Evolutionary conservation across 2,113 vertebrate genomes (phyloP).

Genomic region (Eclectus roratus): DNA sequence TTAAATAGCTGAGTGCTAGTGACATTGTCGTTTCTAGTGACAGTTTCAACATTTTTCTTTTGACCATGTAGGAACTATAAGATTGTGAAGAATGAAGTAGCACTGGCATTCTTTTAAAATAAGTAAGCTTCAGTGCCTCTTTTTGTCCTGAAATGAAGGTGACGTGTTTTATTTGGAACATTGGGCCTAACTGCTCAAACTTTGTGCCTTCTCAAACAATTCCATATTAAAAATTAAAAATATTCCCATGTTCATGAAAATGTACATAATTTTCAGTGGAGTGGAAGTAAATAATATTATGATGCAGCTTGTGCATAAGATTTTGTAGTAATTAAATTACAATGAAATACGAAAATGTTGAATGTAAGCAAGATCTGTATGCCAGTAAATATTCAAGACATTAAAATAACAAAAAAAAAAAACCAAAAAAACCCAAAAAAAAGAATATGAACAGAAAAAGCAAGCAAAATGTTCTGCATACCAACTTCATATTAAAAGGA

Average conservation of each 20-base stretch:
- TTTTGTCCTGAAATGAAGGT: background rate
- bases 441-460: background rate
- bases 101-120: background rate
- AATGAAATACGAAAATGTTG: slow-evolving; percentile 35
- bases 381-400: slow-evolving; percentile 8
- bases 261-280: background rate
- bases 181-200: background rate
- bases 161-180: background rate
- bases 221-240: slow-evolving; percentile 16
- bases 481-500: background rate
- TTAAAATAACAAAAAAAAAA: background rate
- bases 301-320: background rate
- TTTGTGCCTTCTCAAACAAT: background rate
- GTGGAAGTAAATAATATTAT: background rate
- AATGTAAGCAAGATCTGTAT: background rate
- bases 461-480: background rate
- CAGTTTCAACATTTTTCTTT: background rate
- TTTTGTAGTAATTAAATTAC: slow-evolving; percentile 46
- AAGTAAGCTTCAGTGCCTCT: background rate
- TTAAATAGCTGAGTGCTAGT: background rate
- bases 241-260: background rate
- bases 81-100: slow-evolving; percentile 17
- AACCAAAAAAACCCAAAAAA: background rate
- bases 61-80: background rate
- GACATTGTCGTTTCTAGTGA: background rate